A percentile compares a stretch with the other conserved stretches of the same genome.
Conservation (phyloP, 2,113 vertebrate genomes). For the Campylorhamphus procurvoides region DNA sequence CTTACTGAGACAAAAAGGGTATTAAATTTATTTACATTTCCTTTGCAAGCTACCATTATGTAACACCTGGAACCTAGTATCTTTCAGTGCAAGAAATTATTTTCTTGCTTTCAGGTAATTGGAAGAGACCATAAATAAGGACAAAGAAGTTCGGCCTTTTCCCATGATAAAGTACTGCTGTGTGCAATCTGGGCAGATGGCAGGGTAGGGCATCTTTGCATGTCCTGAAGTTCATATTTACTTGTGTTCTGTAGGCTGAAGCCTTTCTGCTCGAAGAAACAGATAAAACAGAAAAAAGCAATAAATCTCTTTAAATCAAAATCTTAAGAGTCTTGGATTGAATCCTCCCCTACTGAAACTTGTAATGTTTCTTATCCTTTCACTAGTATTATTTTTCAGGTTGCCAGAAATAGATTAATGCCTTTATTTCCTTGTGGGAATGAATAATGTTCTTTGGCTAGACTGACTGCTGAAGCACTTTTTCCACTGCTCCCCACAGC, state of each 20-base stretch:
- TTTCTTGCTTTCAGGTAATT: not conserved
- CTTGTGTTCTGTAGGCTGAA: not conserved
- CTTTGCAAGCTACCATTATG: not conserved
- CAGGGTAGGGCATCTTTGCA: not conserved
- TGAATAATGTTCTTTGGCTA: constrained; percentile 29
- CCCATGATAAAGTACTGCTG: not conserved
- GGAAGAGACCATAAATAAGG: not conserved
- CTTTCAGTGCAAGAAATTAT: not conserved
- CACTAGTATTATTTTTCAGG: not conserved
- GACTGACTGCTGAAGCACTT: not conserved
- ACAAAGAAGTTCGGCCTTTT: not conserved
- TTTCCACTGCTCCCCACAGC: not conserved
- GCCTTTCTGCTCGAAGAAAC: not conserved
- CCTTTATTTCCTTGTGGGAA: not conserved
- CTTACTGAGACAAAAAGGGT: not conserved
- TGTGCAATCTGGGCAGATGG: not conserved
- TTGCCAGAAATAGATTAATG: constrained; percentile 32
- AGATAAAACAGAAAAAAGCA: not conserved
- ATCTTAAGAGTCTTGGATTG: not conserved
- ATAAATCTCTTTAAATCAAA: not conserved
- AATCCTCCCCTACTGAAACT: not conserved
- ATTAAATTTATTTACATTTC: not conserved
- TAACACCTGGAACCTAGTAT: not conserved
- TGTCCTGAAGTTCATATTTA: not conserved
- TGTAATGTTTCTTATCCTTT: not conserved